Base-by-base conservation (phyloP, 2,113 vertebrate species). In the Sardina pilchardus region DNA sequence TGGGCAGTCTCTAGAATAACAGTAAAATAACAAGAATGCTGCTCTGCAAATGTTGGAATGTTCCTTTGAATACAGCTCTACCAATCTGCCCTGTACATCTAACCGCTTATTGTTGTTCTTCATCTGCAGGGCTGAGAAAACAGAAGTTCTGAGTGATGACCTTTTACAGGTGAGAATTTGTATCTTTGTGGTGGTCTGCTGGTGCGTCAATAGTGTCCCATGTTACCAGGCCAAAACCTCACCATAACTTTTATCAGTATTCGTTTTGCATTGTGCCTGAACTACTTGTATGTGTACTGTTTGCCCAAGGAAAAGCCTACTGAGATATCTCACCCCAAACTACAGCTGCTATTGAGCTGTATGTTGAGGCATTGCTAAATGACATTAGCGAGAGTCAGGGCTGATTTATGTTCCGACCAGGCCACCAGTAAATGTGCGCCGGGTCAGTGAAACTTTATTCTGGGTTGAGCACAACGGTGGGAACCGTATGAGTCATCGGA, bases 111-210 rank as follows among this genome's bases (percentile, higher is more conserved):
- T 89, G 83, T 89, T 44, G 91, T 93, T 92, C 92, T 88, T 94
- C 30, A 36, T 88, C 92, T 88, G 88, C 95, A 99, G 98, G 95
- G 98, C 98, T 26, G 98, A 99, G 95, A 99, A 97, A 92, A 99
- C 98, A 0, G 98, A 99, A 95, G 98, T 99, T 21, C 97, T 99
- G 90, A 99, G 96, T 83, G 98, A 99, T 95, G 98, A 99, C 94
- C 96, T 99, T 85, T 85, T 99, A 85, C 97, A 98, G 97, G 98
- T 99, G 96, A 96, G 91, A 91, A 26, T 84, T 91, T 92, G n/a
- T n/a, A 78, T 87, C 78, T 92, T 89, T 53, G 71, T 17, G 12
- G 26, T 78, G 71, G 12, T 36, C 71, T 10, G 0, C 34, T 5
- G 30, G 71, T 36, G 71, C 30, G 71, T 78, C 30, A 78, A 4